Base-by-base conservation (phyloP, 1,140 invertebrate species). In the Aplysia californica region DNA sequence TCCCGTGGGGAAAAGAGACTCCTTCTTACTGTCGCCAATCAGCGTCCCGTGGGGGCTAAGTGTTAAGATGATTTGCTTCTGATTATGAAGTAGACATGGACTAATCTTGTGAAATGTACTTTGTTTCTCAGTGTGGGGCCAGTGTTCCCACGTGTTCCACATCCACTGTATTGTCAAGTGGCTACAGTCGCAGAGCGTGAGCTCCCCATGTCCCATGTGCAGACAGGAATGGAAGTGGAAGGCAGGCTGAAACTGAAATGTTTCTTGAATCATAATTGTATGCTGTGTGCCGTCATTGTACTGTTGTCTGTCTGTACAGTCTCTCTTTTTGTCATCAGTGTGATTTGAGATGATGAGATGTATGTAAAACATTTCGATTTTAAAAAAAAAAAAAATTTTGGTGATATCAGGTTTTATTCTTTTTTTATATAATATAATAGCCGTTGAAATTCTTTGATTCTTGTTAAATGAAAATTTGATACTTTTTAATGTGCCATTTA, bases 81-180 rank as follows among this genome's bases (percentile, higher is more conserved):
- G n/a, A 50, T 50, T n/a, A 50, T 15, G n/a, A 50, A n/a, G 26
- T 15, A 6, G 29, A 26, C 26, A 15, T 61, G 18, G 18, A 6
- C 29, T n/a, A 61, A 61, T n/a, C 2, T 20, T 23, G 31, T 5
- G 6, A 65, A 31, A 33, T 29, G 56, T 76, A 35, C 74, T 75
- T 58, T 84, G 79, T 85, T 75, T 78, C 90, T 78, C 90, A 94
- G 98, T 99, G 78, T 98, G 97, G 97, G 98, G 98, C 77, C 94
- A 97, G 84, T 99, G 98, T 90, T 97, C 96, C 1, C 98, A 99
- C 91, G 98, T 97, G 91, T 99, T 99, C 90, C 98, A 99, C 89
- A 99, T 99, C 89, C 98, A 99, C 90, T 99, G 98, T 90, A 99
- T 99, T 86, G 96, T 98, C 90, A 99, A 99, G 93, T 99, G 98